These are phyloP conservation scores for Lasioglossum pauxillum DNA, from an alignment of 2,888 invertebrate species.

Conservation along the genomic window DNA sequence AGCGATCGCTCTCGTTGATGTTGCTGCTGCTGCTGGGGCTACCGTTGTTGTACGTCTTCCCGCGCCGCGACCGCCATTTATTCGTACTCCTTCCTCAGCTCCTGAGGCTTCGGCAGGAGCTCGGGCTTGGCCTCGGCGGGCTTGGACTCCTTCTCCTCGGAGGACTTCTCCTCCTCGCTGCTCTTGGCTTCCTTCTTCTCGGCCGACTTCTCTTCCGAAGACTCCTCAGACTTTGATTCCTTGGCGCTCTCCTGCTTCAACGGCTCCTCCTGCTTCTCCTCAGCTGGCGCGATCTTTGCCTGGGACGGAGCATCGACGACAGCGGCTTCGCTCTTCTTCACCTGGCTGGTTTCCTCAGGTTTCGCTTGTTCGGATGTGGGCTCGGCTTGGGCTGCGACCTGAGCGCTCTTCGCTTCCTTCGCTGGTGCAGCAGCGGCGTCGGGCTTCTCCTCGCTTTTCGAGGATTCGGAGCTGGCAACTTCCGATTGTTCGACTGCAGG, in stretches of 20 bases:
- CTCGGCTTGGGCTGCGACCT: slow-evolving; percentile 48
- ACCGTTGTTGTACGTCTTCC: slow-evolving; percentile 63
- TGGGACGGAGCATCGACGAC: slow-evolving; percentile 49
- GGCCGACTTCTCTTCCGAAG: slow-evolving; percentile 61
- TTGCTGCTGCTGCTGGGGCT: slow-evolving; percentile 62
- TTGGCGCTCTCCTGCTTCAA: slow-evolving; percentile 77
- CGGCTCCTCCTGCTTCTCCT: slow-evolving; percentile 70
- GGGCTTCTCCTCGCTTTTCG: slow-evolving; percentile 59
- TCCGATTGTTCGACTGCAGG: slow-evolving; percentile 30
- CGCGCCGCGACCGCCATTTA: slow-evolving; percentile 41
- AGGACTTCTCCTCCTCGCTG: slow-evolving; percentile 68
- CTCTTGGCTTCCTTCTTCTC: slow-evolving; percentile 68
- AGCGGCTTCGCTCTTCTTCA: slow-evolving; percentile 59
- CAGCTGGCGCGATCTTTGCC: slow-evolving; percentile 50
- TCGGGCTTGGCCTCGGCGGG: slow-evolving; percentile 65
- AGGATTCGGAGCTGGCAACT: slow-evolving; percentile 36
- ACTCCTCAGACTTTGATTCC: slow-evolving; percentile 75
- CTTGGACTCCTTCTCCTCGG: slow-evolving; percentile 66
- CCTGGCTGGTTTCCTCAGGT: slow-evolving; percentile 59
- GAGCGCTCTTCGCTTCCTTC: slow-evolving; percentile 72
- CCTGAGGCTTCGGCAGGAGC: slow-evolving; percentile 67
- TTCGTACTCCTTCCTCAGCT: slow-evolving; percentile 21
- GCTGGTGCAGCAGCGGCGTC: slow-evolving; percentile 33
- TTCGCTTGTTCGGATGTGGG: slow-evolving; percentile 34
- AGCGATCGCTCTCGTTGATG: slow-evolving; percentile 66